Evolutionary conservation across 2,797 vertebrate genomes (phyloP), one percentile per base, ranked within the genome.

Genomic region (Ceyx erithaca): DNA sequence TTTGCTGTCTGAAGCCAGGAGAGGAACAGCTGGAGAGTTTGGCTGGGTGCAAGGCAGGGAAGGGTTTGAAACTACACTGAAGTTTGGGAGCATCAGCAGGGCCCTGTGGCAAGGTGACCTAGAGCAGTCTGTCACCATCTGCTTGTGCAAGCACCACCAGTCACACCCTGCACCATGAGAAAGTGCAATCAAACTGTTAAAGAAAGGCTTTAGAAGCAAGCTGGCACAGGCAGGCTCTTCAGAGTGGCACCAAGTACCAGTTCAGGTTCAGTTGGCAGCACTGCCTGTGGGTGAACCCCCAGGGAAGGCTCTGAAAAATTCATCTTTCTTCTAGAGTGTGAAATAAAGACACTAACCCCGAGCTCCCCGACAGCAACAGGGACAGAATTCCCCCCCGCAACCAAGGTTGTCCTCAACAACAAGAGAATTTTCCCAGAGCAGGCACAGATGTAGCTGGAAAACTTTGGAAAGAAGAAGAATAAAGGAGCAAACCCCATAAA

Each of bases 221-320:
- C 49, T 23, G 20, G 45, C 41, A 10, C 26, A 20, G n/a, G 20
- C 43, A 67, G 7, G 10, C 69, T 64, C 22, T 26, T 7, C 21
- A 0, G 13, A 40, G 16, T 0, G 0, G 62, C 1, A 19, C 17
- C 15, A 2, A 15, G 45, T 3, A 9, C 10, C n/a, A n/a, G n/a
- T n/a, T n/a, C n/a, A n/a, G n/a, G n/a, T n/a, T n/a, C n/a, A n/a
- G n/a, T n/a, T n/a, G n/a, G 51, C 41, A 69, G 51, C 48, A 3
- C 14, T 5, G 43, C 30, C 35, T 5, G 0, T 0, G 28, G 46
- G 25, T 1, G 8, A 37, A 28, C 3, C 12, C 58, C 21, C 28
- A 33, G 41, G 12, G 31, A 48, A 40, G 7, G 0, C 12, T 25
- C 41, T 25, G 22, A n/a, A 85, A 57, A 49, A 71, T 54, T n/a